phyloP scores from a whole-genome alignment of 2,113 vertebrate genomes.

The Perognathus longimembris region DNA sequence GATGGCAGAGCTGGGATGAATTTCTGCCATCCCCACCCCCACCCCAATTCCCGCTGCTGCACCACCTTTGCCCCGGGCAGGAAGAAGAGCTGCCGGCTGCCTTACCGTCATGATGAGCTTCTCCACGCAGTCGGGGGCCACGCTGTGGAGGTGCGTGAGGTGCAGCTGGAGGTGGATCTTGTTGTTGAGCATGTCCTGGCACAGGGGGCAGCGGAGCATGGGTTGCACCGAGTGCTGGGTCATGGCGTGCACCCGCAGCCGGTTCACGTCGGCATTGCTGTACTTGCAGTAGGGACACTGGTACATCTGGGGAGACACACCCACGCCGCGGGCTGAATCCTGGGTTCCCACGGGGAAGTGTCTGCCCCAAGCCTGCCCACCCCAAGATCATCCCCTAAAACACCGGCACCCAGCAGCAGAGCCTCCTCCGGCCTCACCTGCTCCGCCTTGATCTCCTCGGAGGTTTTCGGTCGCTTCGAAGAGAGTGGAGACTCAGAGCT shows the following conservation, averaged over 20 bases:
- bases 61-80: background rate
- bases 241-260: conserved; percentile 98
- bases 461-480: conserved; percentile 93
- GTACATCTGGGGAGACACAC: conserved; percentile 90
- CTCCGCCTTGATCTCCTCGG: conserved; percentile 93
- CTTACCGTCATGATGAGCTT: conserved; percentile 98
- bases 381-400: background rate
- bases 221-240: conserved; percentile 99
- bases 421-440: conserved; percentile 90
- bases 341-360: background rate
- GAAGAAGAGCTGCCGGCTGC: background rate
- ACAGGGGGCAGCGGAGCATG: conserved; percentile 97
- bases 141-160: conserved; percentile 99
- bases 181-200: conserved; percentile 99
- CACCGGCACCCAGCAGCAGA: background rate
- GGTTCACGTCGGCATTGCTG: conserved; percentile 95
- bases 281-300: conserved; percentile 99
- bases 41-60: accelerated
- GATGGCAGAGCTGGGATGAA: background rate
- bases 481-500: conserved; percentile 91
- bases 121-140: conserved; percentile 98
- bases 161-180: conserved; percentile 99
- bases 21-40: background rate
- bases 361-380: conserved; percentile 63
- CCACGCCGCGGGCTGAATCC: conserved; percentile 8